A percentile compares a stretch with the other conserved stretches of the same genome.
These are phyloP conservation scores for Pomatorhinus ruficollis DNA, from an alignment of 2,113 vertebrate genomes.

Conservation along the genomic window DNA sequence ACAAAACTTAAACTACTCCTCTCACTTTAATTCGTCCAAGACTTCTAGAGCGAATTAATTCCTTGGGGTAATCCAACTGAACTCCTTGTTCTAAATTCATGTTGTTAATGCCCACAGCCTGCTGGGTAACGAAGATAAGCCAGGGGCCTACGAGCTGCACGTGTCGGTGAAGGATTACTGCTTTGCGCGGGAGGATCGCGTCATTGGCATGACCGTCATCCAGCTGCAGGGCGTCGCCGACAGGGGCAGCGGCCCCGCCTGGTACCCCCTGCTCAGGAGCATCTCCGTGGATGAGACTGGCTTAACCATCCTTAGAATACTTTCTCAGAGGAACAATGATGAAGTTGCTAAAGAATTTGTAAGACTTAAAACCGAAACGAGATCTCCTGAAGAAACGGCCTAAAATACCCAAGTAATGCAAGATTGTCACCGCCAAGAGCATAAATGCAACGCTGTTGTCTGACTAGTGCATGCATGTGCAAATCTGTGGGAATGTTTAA, in stretches of 20 bases:
- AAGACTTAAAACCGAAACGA: constrained; percentile 92
- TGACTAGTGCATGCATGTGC: constrained; percentile 91
- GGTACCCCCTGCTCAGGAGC: constrained; percentile 88
- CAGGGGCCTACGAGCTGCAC: constrained; percentile 90
- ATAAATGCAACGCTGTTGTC: constrained; percentile 73
- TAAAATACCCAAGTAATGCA: constrained; percentile 49
- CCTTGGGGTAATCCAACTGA: not conserved
- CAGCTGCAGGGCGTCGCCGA: constrained; percentile 86
- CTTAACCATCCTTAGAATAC: constrained; percentile 95
- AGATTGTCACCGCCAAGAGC: not conserved
- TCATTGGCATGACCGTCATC: constrained; percentile 93
- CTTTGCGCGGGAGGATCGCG: constrained; percentile 93
- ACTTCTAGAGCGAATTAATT: not conserved
- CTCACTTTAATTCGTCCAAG: not conserved
- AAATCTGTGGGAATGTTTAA: constrained; percentile 95
- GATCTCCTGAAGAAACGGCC: constrained; percentile 86
- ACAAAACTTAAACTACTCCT: not conserved
- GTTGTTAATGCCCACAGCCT: constrained; percentile 73
- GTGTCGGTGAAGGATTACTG: constrained; percentile 97
- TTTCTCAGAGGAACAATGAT: constrained; percentile 94
- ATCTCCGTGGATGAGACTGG: constrained; percentile 90
- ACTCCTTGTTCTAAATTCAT: not conserved
- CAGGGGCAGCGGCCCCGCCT: constrained; percentile 79
- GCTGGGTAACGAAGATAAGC: constrained; percentile 88
- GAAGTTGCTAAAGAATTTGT: constrained; percentile 98